Conservation (phyloP, 2,113 vertebrate genomes). For the Hystrix cristata region DNA sequence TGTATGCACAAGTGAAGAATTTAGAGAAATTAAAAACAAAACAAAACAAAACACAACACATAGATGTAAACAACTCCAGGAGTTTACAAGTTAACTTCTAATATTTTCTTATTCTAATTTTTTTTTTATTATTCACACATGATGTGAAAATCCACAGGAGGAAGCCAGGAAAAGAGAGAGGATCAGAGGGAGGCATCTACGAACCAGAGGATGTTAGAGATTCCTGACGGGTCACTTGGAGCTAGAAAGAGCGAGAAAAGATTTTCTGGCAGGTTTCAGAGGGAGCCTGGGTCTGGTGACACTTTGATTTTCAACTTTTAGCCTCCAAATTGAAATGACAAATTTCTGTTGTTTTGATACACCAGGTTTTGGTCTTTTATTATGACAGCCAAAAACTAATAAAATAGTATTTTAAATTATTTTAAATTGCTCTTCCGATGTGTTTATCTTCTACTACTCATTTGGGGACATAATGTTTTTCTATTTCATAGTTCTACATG, state of each 20-base stretch:
- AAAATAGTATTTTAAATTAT: constrained; percentile 14
- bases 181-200: rapidly evolving
- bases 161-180: not conserved
- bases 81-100: not conserved
- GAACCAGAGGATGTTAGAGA: not conserved
- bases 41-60: not conserved
- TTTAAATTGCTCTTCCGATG: not conserved
- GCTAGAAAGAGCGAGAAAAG: not conserved
- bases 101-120: not conserved
- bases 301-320: not conserved
- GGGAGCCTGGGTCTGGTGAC: not conserved
- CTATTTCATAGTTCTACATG: not conserved
- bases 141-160: not conserved
- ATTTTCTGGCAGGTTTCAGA: not conserved
- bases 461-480: not conserved
- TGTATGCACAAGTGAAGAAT: not conserved
- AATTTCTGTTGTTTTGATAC: not conserved
- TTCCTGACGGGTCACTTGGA: not conserved
- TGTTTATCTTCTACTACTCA: not conserved
- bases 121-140: not conserved
- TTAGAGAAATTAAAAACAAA: constrained; percentile 17
- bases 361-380: not conserved
- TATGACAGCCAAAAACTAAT: not conserved
- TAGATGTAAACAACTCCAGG: not conserved
- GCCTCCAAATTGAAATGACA: not conserved